These are phyloP conservation scores for Tineola bisselliella DNA, from an alignment of 2,888 invertebrate species.

Conservation along the genomic window DNA sequence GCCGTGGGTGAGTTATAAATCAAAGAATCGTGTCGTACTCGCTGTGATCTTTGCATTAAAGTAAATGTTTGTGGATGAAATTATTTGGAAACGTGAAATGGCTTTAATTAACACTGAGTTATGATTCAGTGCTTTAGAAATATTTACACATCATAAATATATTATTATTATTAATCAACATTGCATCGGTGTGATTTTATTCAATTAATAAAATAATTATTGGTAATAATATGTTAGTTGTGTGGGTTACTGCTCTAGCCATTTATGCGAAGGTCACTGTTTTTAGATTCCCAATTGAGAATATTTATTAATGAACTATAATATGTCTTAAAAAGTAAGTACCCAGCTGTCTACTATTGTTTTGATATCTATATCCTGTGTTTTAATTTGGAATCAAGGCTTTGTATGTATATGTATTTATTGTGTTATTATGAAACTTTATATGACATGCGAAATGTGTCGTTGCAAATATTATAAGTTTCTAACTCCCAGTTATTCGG, in stretches of 20 bases:
- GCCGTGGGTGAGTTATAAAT: conserved; percentile 36
- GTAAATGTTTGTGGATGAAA: conserved; percentile 8
- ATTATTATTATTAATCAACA: not conserved
- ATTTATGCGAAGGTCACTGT: too few relatives aligned
- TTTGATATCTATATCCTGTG: too few relatives aligned
- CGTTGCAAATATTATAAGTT: not conserved
- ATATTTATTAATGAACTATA: too few relatives aligned
- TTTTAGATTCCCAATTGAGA: too few relatives aligned
- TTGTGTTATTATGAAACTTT: not conserved
- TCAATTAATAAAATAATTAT: too few relatives aligned
- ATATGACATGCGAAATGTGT: not conserved
- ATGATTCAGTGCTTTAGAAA: conserved; percentile 1
- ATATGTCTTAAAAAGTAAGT: too few relatives aligned
- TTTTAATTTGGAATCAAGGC: too few relatives aligned
- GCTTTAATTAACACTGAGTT: conserved; percentile 8
- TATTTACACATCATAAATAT: conserved; percentile 8
- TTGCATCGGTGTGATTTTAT: too few relatives aligned
- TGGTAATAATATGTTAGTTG: too few relatives aligned
- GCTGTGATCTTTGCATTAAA: conserved; percentile 9
- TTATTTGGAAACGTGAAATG: conserved; percentile 3
- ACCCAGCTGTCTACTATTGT: too few relatives aligned
- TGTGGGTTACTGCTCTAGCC: too few relatives aligned
- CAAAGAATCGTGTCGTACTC: conserved; percentile 36
- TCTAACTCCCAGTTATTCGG: not conserved
- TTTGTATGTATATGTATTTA: too few relatives aligned